Evolutionary conservation across 2,888 invertebrate species (phyloP).

Genomic region (Sphaerophoria rueppellii): DNA sequence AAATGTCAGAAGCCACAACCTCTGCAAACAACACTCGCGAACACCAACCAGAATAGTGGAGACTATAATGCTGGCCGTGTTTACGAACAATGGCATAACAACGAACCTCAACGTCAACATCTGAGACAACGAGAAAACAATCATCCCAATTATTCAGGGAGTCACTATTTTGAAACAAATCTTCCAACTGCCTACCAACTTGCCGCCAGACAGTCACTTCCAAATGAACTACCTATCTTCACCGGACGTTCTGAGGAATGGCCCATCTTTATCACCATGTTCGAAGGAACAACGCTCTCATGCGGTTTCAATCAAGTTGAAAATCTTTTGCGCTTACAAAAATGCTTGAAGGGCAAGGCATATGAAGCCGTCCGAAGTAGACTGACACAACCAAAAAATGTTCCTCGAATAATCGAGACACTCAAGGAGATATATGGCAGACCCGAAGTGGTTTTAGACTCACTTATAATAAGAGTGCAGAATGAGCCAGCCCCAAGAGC

Average conservation of each 20-base stretch:
- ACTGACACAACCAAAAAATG: constrained; percentile 5
- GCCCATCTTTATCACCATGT: constrained; percentile 18
- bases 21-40: not conserved
- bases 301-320: constrained; percentile 16
- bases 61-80: no score
- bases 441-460: not conserved
- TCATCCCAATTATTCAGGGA: not conserved
- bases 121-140: not conserved
- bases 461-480: not conserved
- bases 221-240: constrained; percentile 9
- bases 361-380: not conserved
- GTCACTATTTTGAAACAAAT: constrained; percentile 6
- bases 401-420: constrained; percentile 16
- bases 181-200: constrained; percentile 13
- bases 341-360: constrained; percentile 16
- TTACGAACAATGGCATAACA: no score
- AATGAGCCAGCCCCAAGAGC: constrained; percentile 6
- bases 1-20: not conserved
- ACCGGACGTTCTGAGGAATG: constrained; percentile 20
- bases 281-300: constrained; percentile 12
- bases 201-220: not conserved
- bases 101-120: not conserved
- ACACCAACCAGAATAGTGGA: no score
- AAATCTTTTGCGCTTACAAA: constrained; percentile 25
- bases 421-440: not conserved